phyloP scores from a whole-genome alignment of 1,140 invertebrate genomes.

The Colletes gigas region DNA sequence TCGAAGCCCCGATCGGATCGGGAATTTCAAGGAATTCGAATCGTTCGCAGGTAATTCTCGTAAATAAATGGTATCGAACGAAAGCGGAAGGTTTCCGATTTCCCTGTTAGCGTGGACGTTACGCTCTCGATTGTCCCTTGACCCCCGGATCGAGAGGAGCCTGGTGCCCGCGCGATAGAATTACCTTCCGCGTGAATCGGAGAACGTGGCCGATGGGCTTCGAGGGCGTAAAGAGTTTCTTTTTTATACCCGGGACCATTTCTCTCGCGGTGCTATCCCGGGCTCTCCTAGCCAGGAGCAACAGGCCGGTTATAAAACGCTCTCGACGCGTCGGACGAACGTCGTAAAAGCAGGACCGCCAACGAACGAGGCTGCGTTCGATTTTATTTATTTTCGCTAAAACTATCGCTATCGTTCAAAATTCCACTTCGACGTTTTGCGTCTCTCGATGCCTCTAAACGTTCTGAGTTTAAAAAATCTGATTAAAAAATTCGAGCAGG shows the following conservation, averaged over 20 bases:
- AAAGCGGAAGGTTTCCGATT: constrained; percentile 25
- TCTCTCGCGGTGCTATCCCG: background rate
- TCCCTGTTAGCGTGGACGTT: constrained; percentile 13
- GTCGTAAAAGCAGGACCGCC: constrained; percentile 15
- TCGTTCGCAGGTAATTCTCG: background rate
- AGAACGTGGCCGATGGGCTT: background rate
- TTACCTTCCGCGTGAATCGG: constrained; percentile 44
- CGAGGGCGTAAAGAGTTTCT: background rate
- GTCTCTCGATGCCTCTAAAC: too few relatives aligned
- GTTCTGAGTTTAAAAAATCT: too few relatives aligned
- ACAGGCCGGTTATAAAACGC: constrained; percentile 42
- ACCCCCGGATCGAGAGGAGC: background rate
- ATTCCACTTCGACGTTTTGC: too few relatives aligned
- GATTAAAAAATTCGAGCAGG: too few relatives aligned
- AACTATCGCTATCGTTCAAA: background rate
- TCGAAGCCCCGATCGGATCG: too few relatives aligned
- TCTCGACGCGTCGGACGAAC: constrained; percentile 5
- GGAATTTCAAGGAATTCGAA: background rate
- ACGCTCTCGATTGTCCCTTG: background rate
- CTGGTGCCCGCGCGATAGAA: constrained; percentile 5
- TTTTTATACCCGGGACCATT: background rate
- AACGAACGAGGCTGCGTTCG: background rate
- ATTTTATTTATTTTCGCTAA: background rate
- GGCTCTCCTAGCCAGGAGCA: constrained; percentile 13
- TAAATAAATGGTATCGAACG: background rate